Percentiles rank a stretch among this genome's conserved stretches.
Conservation (phyloP, 2,113 vertebrate species). For the Macquaria australasica region DNA sequence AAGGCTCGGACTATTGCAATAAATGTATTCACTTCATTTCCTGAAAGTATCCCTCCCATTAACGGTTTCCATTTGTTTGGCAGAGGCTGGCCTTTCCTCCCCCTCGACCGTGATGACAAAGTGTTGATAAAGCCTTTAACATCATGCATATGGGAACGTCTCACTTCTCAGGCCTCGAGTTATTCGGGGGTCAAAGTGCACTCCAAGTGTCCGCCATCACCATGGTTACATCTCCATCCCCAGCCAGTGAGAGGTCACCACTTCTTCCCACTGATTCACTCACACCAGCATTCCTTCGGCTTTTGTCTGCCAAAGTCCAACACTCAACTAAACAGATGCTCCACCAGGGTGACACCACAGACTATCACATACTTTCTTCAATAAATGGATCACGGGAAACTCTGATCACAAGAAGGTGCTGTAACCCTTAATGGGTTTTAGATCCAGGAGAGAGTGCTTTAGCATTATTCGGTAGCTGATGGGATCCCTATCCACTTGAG, state of each 20-base stretch:
- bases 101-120: constrained; percentile 22
- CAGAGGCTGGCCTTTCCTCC: neutral
- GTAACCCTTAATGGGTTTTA: constrained; percentile 59
- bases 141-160: constrained; percentile 58
- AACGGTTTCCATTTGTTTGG: constrained; percentile 27
- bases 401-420: constrained; percentile 43
- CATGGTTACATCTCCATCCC: constrained; percentile 59
- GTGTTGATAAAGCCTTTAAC: constrained; percentile 33
- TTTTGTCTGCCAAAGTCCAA: constrained; percentile 39
- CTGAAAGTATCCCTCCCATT: neutral
- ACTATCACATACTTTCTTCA: neutral
- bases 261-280: constrained; percentile 44
- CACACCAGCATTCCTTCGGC: constrained; percentile 54
- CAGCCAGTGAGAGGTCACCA: constrained; percentile 47
- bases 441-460: constrained; percentile 36
- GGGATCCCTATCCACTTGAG: constrained; percentile 71
- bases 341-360: neutral
- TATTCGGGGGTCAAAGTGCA: constrained; percentile 64
- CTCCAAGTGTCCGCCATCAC: constrained; percentile 35
- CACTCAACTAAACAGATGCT: constrained; percentile 4
- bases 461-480: constrained; percentile 53
- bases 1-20: neutral
- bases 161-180: constrained; percentile 61
- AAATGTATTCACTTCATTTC: constrained; percentile 36
- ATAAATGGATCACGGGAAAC: constrained; percentile 22